Evolutionary conservation across 2,113 vertebrate genomes (phyloP).

Genomic region (Tetraodon nigroviridis): DNA sequence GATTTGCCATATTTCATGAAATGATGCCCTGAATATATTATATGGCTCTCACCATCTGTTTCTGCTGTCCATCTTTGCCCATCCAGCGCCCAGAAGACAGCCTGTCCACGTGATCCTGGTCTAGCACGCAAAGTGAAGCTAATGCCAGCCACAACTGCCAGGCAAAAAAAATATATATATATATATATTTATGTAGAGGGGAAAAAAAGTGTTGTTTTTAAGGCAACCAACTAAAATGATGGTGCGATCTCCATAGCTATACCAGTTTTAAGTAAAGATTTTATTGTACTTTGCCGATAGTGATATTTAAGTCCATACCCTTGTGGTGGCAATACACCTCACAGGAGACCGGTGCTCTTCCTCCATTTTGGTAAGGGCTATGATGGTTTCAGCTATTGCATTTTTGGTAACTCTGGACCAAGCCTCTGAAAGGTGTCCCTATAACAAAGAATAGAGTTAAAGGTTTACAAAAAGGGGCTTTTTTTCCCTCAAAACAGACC

Average conservation of each 20-base stretch:
- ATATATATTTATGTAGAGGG: background rate
- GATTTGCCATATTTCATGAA: background rate
- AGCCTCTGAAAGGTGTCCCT: conserved; percentile 96
- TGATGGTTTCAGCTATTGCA: conserved; percentile 97
- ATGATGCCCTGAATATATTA: background rate
- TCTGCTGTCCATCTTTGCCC: conserved; percentile 98
- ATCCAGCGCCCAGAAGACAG: conserved; percentile 98
- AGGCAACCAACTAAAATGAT: background rate
- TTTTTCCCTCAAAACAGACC: background rate
- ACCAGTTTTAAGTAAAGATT: too few species aligned
- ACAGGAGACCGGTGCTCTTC: conserved; percentile 95
- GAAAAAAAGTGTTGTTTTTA: background rate
- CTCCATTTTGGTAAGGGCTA: conserved; percentile 99
- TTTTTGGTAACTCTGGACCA: conserved; percentile 99
- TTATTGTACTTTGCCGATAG: background rate
- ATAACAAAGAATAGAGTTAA: background rate
- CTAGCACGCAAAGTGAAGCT: conserved; percentile 94
- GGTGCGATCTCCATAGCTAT: background rate
- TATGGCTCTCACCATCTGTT: conserved; percentile 86
- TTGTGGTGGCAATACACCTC: conserved; percentile 94
- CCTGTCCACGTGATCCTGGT: conserved; percentile 96
- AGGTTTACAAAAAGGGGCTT: background rate
- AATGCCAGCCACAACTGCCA: conserved; percentile 92
- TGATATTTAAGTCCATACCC: conserved; percentile 68
- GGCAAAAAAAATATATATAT: conserved; percentile 3